Evolutionary conservation across 53 echinoderm and acorn worm genomes (phyloP).

Genomic region (Echinarachnius parma): DNA sequence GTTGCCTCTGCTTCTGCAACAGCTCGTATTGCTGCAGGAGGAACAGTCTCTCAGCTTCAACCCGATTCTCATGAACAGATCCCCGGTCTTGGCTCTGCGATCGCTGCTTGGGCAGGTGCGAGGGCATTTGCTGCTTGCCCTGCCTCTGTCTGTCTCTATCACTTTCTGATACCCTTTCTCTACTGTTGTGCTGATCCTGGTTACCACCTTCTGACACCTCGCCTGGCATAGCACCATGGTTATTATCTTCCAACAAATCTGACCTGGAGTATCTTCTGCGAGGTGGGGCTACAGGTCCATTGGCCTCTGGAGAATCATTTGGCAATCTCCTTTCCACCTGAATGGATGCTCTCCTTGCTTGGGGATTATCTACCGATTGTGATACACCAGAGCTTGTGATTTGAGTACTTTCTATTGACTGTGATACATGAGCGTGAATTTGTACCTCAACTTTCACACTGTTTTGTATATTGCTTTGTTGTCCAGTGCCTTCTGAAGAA

Average conservation of each 20-base stretch:
- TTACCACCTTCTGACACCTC: no score
- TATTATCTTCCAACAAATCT: not conserved
- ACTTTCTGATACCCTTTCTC: not conserved
- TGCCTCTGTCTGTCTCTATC: not conserved
- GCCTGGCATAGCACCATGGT: no score
- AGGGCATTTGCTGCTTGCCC: conserved; percentile 7
- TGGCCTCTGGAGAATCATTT: no score
- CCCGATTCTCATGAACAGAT: not conserved
- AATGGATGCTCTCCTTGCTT: no score
- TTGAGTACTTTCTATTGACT: no score
- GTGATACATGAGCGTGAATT: no score
- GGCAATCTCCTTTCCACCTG: no score
- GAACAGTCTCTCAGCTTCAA: conserved; percentile 9
- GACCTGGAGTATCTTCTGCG: conserved; percentile 6
- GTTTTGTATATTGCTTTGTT: no score
- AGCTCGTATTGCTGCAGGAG: conserved; percentile 29
- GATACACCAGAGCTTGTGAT: no score
- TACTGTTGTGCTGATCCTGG: not conserved
- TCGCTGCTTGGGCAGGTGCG: conserved; percentile 8
- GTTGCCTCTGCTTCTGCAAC: conserved; percentile 25
- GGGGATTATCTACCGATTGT: no score
- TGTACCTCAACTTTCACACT: no score
- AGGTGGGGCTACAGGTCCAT: conserved; percentile 9
- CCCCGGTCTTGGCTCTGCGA: conserved; percentile 40
- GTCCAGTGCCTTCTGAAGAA: no score